Evolutionary conservation across 2,113 vertebrate species (phyloP).

Genomic region (Oreocharis arfaki): DNA sequence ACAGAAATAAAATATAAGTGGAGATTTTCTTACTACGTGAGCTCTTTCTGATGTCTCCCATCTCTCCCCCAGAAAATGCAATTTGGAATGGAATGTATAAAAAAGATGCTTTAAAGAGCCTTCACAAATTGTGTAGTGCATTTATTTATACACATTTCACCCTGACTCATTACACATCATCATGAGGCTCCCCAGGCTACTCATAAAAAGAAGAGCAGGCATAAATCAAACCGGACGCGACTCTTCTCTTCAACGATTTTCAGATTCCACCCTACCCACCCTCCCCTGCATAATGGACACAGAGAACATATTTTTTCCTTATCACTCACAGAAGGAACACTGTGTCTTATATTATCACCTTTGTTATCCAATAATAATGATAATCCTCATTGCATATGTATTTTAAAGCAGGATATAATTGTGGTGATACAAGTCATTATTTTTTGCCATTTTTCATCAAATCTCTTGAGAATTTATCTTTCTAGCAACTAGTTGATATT

Average conservation of each 20-base stretch:
- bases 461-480: neutral
- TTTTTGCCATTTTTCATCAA: neutral
- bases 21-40: neutral
- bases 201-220: neutral
- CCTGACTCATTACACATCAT: slow-evolving; percentile 46
- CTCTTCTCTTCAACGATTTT: neutral
- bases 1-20: neutral
- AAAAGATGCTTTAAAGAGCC: slow-evolving; percentile 7
- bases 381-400: neutral
- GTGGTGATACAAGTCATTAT: neutral
- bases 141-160: slow-evolving; percentile 58
- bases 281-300: neutral
- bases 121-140: slow-evolving; percentile 21
- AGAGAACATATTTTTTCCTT: neutral
- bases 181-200: slow-evolving; percentile 6
- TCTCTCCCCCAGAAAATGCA: neutral
- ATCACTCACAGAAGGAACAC: neutral
- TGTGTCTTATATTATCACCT: neutral
- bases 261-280: neutral
- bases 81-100: neutral
- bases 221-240: slow-evolving; percentile 42
- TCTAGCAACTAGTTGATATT: neutral
- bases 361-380: neutral
- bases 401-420: slow-evolving; percentile 17
- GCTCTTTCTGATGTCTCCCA: neutral